Base-by-base conservation (phyloP, 2,888 invertebrate genomes). In the Digitonthophagus gazella region DNA sequence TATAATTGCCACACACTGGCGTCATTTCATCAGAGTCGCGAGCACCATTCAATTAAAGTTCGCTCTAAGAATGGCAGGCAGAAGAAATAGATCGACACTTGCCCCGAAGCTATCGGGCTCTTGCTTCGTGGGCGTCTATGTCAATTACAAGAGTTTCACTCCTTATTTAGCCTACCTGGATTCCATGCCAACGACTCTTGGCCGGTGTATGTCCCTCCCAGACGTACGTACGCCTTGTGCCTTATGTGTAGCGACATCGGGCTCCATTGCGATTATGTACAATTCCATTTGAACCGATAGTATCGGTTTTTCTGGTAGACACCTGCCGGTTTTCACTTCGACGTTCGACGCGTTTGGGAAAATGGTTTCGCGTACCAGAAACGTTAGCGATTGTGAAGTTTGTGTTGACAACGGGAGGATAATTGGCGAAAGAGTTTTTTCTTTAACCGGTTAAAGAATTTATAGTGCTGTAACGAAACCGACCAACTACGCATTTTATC, bases 61-160 rank as follows among this genome's bases (percentile, higher is more conserved):
- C 28, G 28, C 28, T 44, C 28, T 44, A 44, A 44, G 28, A 44
- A 44, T 44, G 28, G 28, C 28, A 44, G 28, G 28, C 28, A 44
- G 28, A 44, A 44, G 28, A 44, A 44, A 44, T 44, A 74, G 74
- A 75, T 74, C 73, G 72, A 67, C 72, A 71, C 67, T 70, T 71
- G 55, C 71, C 73, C 66, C 71, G 63, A 64, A 66, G 70, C 28
- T 44, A 44, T 44, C 28, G 6, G 74, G 71, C 65, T 67, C 69
- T 73, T 75, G 73, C 73, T 72, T 71, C 71, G 75, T 75, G 75
- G 75, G 75, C 75, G 75, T 74, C 71, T 72, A 72, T 75, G 75
- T 75, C 75, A 75, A 74, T 75, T 75, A 75, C 72, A 20, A 68
- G 73, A 75, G 75, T 75, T 75, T 75, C 75, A 73, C 75, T 75